Base-by-base conservation (phyloP, 2,888 invertebrate species). In the Leptopterna dolabrata region DNA sequence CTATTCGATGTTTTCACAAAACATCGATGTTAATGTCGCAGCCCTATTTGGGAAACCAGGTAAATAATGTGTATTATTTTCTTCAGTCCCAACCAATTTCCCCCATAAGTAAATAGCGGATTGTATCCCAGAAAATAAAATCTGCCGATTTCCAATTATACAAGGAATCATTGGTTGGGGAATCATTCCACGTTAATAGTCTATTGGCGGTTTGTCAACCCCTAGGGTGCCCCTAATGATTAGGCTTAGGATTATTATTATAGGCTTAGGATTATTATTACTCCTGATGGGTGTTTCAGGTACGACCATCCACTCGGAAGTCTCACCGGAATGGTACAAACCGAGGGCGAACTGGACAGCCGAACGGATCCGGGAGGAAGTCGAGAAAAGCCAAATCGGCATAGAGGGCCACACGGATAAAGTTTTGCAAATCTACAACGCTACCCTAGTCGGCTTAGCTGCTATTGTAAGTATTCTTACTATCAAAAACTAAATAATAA, bases 341-440 rank as follows among this genome's bases (percentile, higher is more conserved):
- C 93, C 94, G 86, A 94, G 95, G 90, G 92, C 93, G 70, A 94
- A 95, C 88, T 95, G 96, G 94, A 95, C 95, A 0, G 92, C 94
- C 0, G 94, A 94, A 29, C 93, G 95, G 80, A 94, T 96, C 0
- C 94, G 94, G 86, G 92, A 93, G 86, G 94, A 94, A 90, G 93
- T 96, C 2, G 93, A 94, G 86, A 89, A 90, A 19, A 92, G 92
- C 16, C 91, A 94, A 76, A 92, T 96, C 29, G 95, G 95, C 0
- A 93, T 94, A 36, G 92, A 93, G 88, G 94, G 94, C 87, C 91
- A 95, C 47, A 94, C 94, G 0, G 93, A 94, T 0, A 93, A 94
- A 89, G 94, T 94, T 16, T 93, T 95, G n/a, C 91, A 92, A 45
- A 93, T 94, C 89, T 96, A 96, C 91, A 95, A 95, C 89, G 93